Evolutionary conservation across 2,113 vertebrate genomes (phyloP).

Genomic region (Zosterops borbonicus): DNA sequence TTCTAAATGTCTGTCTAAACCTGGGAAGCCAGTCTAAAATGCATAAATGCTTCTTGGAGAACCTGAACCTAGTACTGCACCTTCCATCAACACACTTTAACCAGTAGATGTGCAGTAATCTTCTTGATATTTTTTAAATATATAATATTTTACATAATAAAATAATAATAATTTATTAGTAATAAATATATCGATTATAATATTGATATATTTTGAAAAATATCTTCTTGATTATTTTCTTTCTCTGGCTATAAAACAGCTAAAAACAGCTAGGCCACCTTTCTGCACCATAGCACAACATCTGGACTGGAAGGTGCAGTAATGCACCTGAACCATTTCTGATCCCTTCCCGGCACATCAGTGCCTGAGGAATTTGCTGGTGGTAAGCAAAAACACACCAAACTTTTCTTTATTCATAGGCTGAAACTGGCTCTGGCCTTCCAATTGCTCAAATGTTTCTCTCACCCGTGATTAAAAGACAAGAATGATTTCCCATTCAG

Average conservation of each 20-base stretch:
- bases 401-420: neutral
- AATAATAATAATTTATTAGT: no score
- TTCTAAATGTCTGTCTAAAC: neutral
- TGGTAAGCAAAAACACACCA: rapidly evolving
- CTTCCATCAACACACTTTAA: neutral
- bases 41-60: rapidly evolving
- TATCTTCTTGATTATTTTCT: neutral
- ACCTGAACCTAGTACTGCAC: rapidly evolving
- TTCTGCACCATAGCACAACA: neutral
- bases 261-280: neutral
- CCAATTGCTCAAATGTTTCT: neutral
- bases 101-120: neutral
- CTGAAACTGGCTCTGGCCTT: neutral
- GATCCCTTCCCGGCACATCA: neutral
- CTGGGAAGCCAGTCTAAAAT: neutral
- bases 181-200: no score
- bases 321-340: neutral
- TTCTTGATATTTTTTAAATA: neutral
- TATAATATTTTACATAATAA: no score
- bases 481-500: neutral
- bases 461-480: neutral
- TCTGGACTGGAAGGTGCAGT: neutral
- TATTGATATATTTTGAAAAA: no score
- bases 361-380: neutral
- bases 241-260: neutral